A percentile compares a stretch with the other conserved stretches of the same genome.
phyloP scores from a whole-genome alignment of 2,113 vertebrate species.

The Rhagologus leucostigma region DNA sequence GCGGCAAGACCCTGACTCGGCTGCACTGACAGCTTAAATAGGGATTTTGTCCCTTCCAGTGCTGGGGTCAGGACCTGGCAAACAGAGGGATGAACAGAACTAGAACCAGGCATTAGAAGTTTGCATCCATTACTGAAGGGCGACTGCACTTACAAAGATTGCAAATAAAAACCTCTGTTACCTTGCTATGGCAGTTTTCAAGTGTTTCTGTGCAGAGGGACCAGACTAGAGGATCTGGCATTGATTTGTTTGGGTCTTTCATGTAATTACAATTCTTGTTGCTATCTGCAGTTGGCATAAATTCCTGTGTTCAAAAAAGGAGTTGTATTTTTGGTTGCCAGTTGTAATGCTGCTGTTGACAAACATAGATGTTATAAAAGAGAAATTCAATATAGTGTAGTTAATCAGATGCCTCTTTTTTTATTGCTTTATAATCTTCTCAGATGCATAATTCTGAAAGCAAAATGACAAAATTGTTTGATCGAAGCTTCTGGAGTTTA shows the following conservation, averaged over 20 bases:
- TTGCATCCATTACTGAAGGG: neutral
- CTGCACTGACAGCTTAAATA: neutral
- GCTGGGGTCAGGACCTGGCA: neutral
- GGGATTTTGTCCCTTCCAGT: neutral
- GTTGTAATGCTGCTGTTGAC: conserved; percentile 8
- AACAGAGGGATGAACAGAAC: neutral
- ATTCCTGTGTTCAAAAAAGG: neutral
- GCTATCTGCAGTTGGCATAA: neutral
- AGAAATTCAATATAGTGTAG: conserved; percentile 14
- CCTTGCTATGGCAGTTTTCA: neutral
- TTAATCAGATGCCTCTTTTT: conserved; percentile 30
- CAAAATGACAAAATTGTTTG: neutral
- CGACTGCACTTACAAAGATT: neutral
- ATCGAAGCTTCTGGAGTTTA: neutral
- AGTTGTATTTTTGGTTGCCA: neutral
- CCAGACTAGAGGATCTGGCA: neutral
- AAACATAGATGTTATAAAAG: conserved; percentile 39
- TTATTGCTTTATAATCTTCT: conserved; percentile 27
- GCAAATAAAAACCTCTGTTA: neutral
- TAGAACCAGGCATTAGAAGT: neutral
- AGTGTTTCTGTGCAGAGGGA: neutral
- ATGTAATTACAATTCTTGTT: conserved; percentile 19
- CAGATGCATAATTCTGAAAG: conserved; percentile 35
- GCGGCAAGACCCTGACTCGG: neutral
- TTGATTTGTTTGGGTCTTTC: neutral